Percentiles rank a stretch among this genome's conserved stretches.
Conservation (phyloP, 1,140 invertebrate species). For the Hyles vespertilio region DNA sequence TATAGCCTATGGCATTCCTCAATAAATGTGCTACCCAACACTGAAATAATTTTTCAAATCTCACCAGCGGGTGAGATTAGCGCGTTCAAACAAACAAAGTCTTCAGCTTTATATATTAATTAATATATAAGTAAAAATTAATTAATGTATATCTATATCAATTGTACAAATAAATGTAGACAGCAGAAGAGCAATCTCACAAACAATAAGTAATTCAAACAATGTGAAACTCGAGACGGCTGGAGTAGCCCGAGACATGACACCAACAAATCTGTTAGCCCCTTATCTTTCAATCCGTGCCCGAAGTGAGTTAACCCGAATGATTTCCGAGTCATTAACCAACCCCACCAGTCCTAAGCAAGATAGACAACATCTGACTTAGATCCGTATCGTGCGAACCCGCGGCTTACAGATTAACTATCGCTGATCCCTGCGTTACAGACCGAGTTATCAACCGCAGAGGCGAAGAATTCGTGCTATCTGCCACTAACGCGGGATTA, state of each 20-base stretch:
- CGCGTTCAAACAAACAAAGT: too few relatives aligned
- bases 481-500: conserved; percentile 64
- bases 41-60: too few relatives aligned
- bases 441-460: conserved; percentile 64
- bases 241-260: conserved; percentile 42
- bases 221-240: conserved; percentile 14
- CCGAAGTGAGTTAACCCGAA: conserved; percentile 65
- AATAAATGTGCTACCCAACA: too few relatives aligned
- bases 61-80: too few relatives aligned
- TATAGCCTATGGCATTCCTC: too few relatives aligned
- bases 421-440: conserved; percentile 43
- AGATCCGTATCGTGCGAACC: conserved; percentile 68
- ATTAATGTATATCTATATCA: not conserved
- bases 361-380: conserved; percentile 71
- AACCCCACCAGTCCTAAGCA: conserved; percentile 60
- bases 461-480: conserved; percentile 71
- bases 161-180: not conserved
- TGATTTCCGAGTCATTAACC: conserved; percentile 73
- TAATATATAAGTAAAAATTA: not conserved
- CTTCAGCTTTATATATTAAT: not conserved
- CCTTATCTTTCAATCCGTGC: conserved; percentile 69
- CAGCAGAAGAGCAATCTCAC: not conserved
- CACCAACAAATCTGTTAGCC: conserved; percentile 68
- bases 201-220: not conserved
- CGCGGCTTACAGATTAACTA: conserved; percentile 63